Base-by-base conservation (phyloP, 2,797 vertebrate species). In the Notolabrus celidotus region DNA sequence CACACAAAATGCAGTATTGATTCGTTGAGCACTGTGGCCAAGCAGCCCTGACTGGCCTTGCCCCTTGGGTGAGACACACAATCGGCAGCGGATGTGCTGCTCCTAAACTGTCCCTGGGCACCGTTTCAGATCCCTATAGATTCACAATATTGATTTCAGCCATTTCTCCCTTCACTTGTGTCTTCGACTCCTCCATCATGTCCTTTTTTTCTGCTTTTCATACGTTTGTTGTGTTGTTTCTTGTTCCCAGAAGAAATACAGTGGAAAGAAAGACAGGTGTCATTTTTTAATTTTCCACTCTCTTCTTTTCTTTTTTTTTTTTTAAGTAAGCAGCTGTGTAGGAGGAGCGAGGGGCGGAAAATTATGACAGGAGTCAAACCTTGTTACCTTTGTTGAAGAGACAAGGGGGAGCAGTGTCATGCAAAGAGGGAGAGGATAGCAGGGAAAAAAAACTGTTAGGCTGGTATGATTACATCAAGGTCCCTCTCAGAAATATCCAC, bases 1-100 rank as follows among this genome's bases (percentile, higher is more conserved):
- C n/a, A n/a, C n/a, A n/a, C n/a, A n/a, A 10, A 83, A 80, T 69
- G 74, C 80, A 77, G 70, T 91, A 89, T 93, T 84, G 89, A 93
- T 93, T 87, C 86, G 77, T 84, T 31, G 74, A 88, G 86, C 56
- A 23, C 63, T 59, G 73, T 66, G 69, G 80, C 86, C 69, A 63
- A 82, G 79, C 74, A 71, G 76, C 68, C 80, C n/a, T 72, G 76
- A 64, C 85, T 78, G 55, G 86, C 76, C 71, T 77, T 58, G 69
- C 74, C 82, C 84, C 82, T 76, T 79, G 78, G 85, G 86, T 90
- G 84, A 89, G 83, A 85, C 77, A 67, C 87, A 88, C 80, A 83
- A 72, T 79, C 80, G 82, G 85, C 91, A n/a, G n/a, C n/a, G n/a
- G n/a, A n/a, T 82, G 74, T 85, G 86, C 85, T 76, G 77, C 84